Base-by-base conservation (phyloP, 2,797 vertebrate species). In the Podarcis siculus region DNA sequence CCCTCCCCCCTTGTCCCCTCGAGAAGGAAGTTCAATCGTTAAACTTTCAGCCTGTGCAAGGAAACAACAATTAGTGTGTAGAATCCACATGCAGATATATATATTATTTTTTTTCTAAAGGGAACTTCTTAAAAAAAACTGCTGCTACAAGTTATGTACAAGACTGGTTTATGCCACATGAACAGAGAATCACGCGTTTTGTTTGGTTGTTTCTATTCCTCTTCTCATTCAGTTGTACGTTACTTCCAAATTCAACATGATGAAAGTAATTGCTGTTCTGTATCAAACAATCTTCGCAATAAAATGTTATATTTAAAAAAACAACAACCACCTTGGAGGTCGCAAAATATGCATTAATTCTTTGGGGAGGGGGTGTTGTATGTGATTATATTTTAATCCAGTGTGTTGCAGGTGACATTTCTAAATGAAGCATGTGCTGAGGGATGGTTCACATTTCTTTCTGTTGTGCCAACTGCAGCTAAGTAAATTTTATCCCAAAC, bases 271-370 rank as follows among this genome's bases (percentile, higher is more conserved):
- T 96, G 96, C 97, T 98, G 97, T 98, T 98, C 97, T 98, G 97
- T 98, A 98, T 98, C 97, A 98, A 98, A 97, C 97, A 98, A 97
- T 97, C 98, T 98, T 98, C 98, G 98, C 98, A 99, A 99, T 99
- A 99, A 98, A 99, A 97, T 96, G 96, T 96, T 96, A 96, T 97
- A 97, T 97, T 97, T 96, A 96, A 97, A 97, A 97, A 97, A 97
- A 96, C 5, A 93, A 39, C 2, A 64, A 73, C 3, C 61, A 30
- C n/a, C 19, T 32, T 79, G 88, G 12, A 92, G 87, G 87, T 95
- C 92, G 90, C 82, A 32, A 5, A 91, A 87, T 81, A 61, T 89
- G 13, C 30, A 0, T 92, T 88, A 83, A 90, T 94, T 39, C 94
- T 95, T 61, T 61, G 4, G 19, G 58, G 58, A 4, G 58, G 58